Percentiles rank a stretch among this genome's conserved stretches.
phyloP scores from a whole-genome alignment of 2,888 invertebrate genomes.

The Heliconius aoede region DNA sequence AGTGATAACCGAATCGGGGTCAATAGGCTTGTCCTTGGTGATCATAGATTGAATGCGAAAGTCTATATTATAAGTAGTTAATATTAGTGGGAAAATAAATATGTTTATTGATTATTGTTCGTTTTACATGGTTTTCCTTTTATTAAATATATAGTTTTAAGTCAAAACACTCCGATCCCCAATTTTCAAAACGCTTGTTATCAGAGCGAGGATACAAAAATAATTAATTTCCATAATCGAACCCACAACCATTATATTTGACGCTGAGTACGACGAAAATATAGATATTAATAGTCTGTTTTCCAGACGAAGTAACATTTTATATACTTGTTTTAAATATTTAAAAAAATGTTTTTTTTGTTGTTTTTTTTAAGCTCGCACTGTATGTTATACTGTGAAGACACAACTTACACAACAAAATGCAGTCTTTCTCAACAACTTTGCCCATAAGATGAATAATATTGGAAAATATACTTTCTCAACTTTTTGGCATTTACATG shows the following conservation, averaged over 20 bases:
- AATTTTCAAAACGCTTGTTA: too few species aligned
- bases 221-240: too few species aligned
- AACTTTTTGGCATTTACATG: background rate
- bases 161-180: too few species aligned
- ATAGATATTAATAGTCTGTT: too few species aligned
- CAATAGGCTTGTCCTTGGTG: constrained; percentile 49
- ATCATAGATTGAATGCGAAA: constrained; percentile 42
- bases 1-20: constrained; percentile 56
- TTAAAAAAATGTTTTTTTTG: too few species aligned
- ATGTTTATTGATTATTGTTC: background rate
- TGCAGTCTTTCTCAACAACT: background rate
- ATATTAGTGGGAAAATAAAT: background rate
- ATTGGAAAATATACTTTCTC: background rate
- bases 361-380: too few species aligned
- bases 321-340: too few species aligned
- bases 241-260: too few species aligned
- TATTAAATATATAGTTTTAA: too few species aligned
- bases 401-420: background rate
- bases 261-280: too few species aligned
- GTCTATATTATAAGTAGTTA: constrained; percentile 3
- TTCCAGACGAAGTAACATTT: too few species aligned
- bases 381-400: background rate
- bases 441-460: background rate
- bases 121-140: background rate
- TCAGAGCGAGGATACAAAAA: too few species aligned